phyloP scores from a whole-genome alignment of 2,888 invertebrate genomes.

The Conops quadrifasciatus region DNA sequence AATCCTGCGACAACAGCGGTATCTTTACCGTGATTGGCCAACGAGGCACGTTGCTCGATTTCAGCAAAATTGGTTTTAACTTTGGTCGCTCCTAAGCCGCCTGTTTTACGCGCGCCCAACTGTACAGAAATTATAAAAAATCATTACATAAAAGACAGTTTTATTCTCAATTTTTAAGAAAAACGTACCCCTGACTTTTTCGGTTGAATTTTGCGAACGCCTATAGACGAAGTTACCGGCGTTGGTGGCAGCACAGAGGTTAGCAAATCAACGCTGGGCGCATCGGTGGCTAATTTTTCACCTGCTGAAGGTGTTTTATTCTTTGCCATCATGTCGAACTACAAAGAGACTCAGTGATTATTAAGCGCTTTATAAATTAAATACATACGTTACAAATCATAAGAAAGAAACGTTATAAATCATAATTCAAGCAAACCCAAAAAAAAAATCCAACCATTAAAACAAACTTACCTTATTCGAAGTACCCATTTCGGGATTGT shows the following conservation, averaged over 20 bases:
- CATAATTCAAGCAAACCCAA: constrained; percentile 20
- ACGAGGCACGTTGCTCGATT: constrained; percentile 88
- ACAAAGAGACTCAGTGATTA: not conserved
- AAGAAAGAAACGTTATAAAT: constrained; percentile 5
- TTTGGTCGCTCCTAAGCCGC: constrained; percentile 92
- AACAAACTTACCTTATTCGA: constrained; percentile 68
- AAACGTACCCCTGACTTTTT: constrained; percentile 75
- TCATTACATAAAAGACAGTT: constrained; percentile 6
- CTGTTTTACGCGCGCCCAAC: constrained; percentile 83
- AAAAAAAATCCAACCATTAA: not conserved
- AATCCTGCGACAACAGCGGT: constrained; percentile 48
- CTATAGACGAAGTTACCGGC: constrained; percentile 75
- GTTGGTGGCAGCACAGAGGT: constrained; percentile 56
- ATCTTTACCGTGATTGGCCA: constrained; percentile 79
- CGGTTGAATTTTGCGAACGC: constrained; percentile 73
- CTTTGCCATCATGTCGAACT: constrained; percentile 52
- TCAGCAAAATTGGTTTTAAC: constrained; percentile 95
- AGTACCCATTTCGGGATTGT: constrained; percentile 54
- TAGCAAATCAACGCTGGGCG: constrained; percentile 62
- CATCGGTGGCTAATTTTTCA: constrained; percentile 49
- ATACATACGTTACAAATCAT: constrained; percentile 9
- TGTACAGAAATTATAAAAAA: constrained; percentile 58
- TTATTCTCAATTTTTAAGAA: not conserved
- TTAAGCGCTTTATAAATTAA: constrained; percentile 20
- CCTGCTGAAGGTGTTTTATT: constrained; percentile 36